Conservation (phyloP, 2,888 invertebrate genomes). For the Chaetogeoica ovagalla region DNA sequence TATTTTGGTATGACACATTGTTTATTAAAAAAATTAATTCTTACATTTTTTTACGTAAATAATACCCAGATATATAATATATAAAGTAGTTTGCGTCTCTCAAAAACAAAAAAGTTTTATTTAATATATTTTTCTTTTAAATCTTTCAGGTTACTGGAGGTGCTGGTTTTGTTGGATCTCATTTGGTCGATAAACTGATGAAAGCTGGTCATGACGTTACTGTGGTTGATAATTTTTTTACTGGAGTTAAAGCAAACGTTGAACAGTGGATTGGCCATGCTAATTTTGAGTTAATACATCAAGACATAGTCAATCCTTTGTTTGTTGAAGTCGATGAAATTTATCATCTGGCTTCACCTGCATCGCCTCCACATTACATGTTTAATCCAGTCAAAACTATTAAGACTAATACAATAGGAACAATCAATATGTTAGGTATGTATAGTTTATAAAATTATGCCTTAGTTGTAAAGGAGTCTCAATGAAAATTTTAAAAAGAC, state of each 20-base stretch:
- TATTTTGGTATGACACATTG: conserved; percentile 72
- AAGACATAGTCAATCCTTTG: conserved; percentile 96
- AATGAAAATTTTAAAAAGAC: too few relatives aligned
- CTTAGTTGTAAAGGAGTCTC: too few relatives aligned
- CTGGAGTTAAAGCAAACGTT: conserved; percentile 93
- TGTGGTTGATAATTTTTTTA: conserved; percentile 97
- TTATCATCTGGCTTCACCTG: conserved; percentile 97
- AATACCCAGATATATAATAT: too few relatives aligned
- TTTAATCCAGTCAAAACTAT: conserved; percentile 99
- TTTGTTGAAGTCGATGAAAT: conserved; percentile 98
- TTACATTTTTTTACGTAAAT: too few relatives aligned
- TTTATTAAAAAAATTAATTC: not conserved
- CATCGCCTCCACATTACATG: conserved; percentile 99
- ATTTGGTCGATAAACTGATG: conserved; percentile 94
- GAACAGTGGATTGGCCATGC: conserved; percentile 99
- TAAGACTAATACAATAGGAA: conserved; percentile 96
- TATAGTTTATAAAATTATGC: too few relatives aligned
- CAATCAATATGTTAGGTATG: conserved; percentile 87
- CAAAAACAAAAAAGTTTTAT: not conserved
- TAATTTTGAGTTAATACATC: conserved; percentile 98
- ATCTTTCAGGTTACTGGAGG: conserved; percentile 82
- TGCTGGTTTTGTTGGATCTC: conserved; percentile 98
- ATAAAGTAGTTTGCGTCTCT: too few relatives aligned
- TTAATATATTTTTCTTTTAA: conserved; percentile 16
- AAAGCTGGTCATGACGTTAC: conserved; percentile 93